Base-by-base conservation (phyloP, 1,140 invertebrate genomes). In the Sarcophaga peregrina region DNA sequence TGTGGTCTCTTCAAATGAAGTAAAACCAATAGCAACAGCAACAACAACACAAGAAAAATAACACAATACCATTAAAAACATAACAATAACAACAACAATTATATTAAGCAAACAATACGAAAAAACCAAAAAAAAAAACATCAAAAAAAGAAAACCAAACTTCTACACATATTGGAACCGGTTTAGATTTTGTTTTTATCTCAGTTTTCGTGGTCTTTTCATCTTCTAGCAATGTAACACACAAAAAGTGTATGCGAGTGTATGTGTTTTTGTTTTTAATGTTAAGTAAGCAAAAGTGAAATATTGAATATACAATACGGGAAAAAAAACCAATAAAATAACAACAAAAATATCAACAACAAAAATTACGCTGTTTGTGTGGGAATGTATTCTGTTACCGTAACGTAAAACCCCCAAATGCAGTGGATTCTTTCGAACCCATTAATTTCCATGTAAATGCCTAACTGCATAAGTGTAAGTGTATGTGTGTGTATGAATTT, bases 131-230 rank as follows among this genome's bases (percentile, higher is more conserved):
- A 76, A 46, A 46, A 46, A 76, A 76, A 47, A 47, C 46, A 76
- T 37, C n/a, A n/a, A 76, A 74, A 74, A 17, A 8, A 11, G n/a
- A 76, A 46, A 76, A 17, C 74, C 8, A 76, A 81, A 81, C 52
- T 50, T 81, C 80, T 37, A 46, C 47, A 52, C 75, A 50, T 50
- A 50, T 78, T 78, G 75, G 25, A 78, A 78, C 75, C 75, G 75
- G 75, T 78, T 78, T 78, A 48, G 50, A 78, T 50, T 78, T 78
- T 78, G 75, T 78, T 46, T 17, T 72, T 25, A 72, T 72, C 62
- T 37, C 25, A 37, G 25, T 37, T 37, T 37, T 68, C 13, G 54
- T 13, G n/a, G 7, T 58, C n/a, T 58, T 58, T 58, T n/a, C 54
- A 58, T 13, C 54, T 58, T n/a, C 25, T 2, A 15, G 54, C 15